A percentile compares a stretch with the other conserved stretches of the same genome.
These are phyloP conservation scores for Aplodontia rufa DNA, from an alignment of 2,113 vertebrate genomes.

Conservation along the genomic window DNA sequence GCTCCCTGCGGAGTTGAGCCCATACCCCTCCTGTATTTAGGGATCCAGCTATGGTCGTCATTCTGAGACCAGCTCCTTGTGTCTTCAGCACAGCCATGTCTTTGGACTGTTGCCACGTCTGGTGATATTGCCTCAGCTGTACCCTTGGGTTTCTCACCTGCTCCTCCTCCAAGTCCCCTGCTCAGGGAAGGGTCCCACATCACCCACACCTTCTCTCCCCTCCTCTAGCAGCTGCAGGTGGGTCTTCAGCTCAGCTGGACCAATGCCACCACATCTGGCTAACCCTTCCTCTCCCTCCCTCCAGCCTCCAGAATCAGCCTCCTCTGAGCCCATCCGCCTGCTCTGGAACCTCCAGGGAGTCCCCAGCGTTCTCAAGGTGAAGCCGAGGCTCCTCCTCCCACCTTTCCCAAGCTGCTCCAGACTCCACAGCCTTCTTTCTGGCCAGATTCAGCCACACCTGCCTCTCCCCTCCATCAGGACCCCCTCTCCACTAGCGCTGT, in stretches of 20 bases:
- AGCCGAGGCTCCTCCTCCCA: too few relatives aligned
- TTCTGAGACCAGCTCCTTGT: not conserved
- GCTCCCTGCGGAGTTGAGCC: not conserved
- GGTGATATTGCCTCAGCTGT: not conserved
- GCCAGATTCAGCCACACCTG: not conserved
- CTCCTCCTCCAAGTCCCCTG: not conserved
- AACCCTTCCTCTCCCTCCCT: not conserved
- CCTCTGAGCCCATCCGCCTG: not conserved
- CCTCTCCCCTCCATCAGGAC: not conserved
- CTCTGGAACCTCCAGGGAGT: not conserved
- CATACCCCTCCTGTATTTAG: not conserved
- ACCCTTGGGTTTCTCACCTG: not conserved
- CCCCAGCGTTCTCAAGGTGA: not conserved
- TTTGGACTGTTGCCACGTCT: accelerated
- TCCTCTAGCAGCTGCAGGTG: not conserved
- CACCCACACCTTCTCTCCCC: not conserved
- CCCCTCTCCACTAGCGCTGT: accelerated
- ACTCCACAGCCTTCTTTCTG: not conserved
- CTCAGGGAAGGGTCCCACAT: not conserved
- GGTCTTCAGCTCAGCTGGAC: not conserved
- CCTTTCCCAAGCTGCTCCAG: not conserved
- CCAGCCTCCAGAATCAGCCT: not conserved
- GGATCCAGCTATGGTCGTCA: not conserved
- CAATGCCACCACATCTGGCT: not conserved
- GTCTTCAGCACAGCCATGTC: not conserved